These are phyloP conservation scores for Megamerina dolium DNA, from an alignment of 2,888 invertebrate genomes.

Conservation along the genomic window DNA sequence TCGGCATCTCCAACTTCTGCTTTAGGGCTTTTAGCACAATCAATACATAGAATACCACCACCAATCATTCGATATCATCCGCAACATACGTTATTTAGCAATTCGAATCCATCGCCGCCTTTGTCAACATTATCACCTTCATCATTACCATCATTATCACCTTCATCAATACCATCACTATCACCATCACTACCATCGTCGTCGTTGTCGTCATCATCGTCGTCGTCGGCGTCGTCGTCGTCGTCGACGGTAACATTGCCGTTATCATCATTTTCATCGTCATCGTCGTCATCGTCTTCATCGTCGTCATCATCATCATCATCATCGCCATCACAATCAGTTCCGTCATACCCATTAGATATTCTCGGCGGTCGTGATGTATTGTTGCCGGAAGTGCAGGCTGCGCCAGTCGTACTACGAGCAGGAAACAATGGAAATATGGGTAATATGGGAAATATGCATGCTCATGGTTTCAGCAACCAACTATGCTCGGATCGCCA, in stretches of 20 bases:
- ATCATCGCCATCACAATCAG: constrained; percentile 13
- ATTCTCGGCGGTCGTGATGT: too few relatives aligned
- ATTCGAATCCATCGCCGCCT: too few relatives aligned
- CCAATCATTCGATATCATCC: not conserved
- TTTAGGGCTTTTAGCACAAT: too few relatives aligned
- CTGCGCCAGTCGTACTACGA: too few relatives aligned
- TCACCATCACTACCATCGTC: not conserved
- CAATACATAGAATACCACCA: too few relatives aligned
- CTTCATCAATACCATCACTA: not conserved
- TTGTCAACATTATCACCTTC: not conserved
- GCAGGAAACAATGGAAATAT: too few relatives aligned
- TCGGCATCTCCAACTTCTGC: too few relatives aligned
- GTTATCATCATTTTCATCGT: constrained; percentile 3
- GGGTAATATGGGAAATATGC: too few relatives aligned
- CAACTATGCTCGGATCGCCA: constrained; percentile 2
- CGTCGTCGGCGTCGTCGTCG: constrained; percentile 10
- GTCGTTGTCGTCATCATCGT: not conserved
- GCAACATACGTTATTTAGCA: not conserved
- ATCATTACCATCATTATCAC: not conserved
- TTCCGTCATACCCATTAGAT: constrained; percentile 1
- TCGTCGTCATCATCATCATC: constrained; percentile 19
- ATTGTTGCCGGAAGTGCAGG: too few relatives aligned
- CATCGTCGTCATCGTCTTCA: constrained; percentile 17
- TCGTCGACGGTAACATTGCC: not conserved
- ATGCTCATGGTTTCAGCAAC: too few relatives aligned